Percentiles rank a stretch among this genome's conserved stretches.
Conservation (phyloP, 2,888 invertebrate genomes). For the Ormyrus rosae region DNA sequence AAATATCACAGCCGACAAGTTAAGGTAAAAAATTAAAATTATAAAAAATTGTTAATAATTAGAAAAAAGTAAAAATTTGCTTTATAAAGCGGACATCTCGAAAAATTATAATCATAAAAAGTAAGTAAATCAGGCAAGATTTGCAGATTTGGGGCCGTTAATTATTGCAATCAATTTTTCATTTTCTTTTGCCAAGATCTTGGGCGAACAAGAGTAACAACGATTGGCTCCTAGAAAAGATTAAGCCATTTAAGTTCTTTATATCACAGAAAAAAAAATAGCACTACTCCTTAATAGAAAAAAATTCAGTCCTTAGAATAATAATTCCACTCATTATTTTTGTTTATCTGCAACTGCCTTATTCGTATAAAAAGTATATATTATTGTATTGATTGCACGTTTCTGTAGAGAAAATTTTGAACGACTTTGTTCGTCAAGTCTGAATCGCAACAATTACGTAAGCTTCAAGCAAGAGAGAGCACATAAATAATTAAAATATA, state of each 20-base stretch:
- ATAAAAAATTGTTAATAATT: constrained; percentile 14
- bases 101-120: constrained; percentile 6
- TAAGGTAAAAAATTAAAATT: constrained; percentile 9
- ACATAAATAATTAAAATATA: too few relatives aligned
- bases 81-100: neutral
- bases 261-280: constrained; percentile 18
- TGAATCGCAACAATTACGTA: too few relatives aligned
- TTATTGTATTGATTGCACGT: too few relatives aligned
- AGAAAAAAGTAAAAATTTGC: constrained; percentile 28
- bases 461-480: too few relatives aligned
- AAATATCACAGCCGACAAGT: constrained; percentile 49
- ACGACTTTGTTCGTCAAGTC: too few relatives aligned
- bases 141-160: constrained; percentile 22
- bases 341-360: neutral
- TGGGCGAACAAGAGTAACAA: constrained; percentile 71
- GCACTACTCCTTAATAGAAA: constrained; percentile 17
- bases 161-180: constrained; percentile 64
- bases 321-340: too few relatives aligned
- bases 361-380: neutral
- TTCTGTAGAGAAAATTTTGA: neutral
- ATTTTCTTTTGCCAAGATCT: constrained; percentile 71
- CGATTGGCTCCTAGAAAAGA: constrained; percentile 71
- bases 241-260: constrained; percentile 42
- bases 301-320: neutral
- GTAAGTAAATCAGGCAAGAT: constrained; percentile 7